A percentile compares a stretch with the other conserved stretches of the same genome.
These are phyloP conservation scores for Eudasyphora cyanicolor DNA, from an alignment of 2,888 invertebrate species.

Conservation along the genomic window DNA sequence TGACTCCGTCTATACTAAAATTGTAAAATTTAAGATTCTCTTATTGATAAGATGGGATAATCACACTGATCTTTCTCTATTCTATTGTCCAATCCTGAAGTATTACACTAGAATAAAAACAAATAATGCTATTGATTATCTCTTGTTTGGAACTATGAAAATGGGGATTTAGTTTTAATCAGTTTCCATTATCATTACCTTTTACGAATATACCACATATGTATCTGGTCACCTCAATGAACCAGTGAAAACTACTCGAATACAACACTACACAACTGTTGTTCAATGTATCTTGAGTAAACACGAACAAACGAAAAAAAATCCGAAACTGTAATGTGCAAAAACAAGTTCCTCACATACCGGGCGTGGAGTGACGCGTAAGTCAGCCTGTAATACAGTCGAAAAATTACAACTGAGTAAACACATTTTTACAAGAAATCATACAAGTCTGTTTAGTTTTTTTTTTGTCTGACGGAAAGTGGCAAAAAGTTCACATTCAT, in stretches of 20 bases:
- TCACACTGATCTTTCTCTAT: too few relatives aligned
- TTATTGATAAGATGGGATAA: too few relatives aligned
- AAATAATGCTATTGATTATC: too few relatives aligned
- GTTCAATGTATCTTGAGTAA: constrained; percentile 27
- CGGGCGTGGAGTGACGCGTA: constrained; percentile 4
- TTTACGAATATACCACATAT: too few relatives aligned
- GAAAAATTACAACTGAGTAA: constrained; percentile 25
- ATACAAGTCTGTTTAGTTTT: constrained; percentile 18
- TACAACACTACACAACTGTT: constrained; percentile 26
- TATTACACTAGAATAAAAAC: too few relatives aligned
- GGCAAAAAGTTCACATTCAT: neutral
- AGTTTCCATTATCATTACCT: too few relatives aligned
- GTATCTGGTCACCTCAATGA: constrained; percentile 27
- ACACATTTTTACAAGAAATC: constrained; percentile 49
- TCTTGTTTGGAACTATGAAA: too few relatives aligned
- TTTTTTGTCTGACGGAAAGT: neutral
- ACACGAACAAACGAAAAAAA: neutral
- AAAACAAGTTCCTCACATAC: constrained; percentile 40
- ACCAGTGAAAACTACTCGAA: constrained; percentile 12
- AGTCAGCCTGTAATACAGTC: constrained; percentile 10
- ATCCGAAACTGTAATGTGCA: too few relatives aligned
- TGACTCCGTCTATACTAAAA: too few relatives aligned
- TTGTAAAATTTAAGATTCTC: too few relatives aligned
- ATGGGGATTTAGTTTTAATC: too few relatives aligned
- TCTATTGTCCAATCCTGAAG: too few relatives aligned